Evolutionary conservation across 1,140 invertebrate species (phyloP).

Genomic region (Drosophila pectinifera): DNA sequence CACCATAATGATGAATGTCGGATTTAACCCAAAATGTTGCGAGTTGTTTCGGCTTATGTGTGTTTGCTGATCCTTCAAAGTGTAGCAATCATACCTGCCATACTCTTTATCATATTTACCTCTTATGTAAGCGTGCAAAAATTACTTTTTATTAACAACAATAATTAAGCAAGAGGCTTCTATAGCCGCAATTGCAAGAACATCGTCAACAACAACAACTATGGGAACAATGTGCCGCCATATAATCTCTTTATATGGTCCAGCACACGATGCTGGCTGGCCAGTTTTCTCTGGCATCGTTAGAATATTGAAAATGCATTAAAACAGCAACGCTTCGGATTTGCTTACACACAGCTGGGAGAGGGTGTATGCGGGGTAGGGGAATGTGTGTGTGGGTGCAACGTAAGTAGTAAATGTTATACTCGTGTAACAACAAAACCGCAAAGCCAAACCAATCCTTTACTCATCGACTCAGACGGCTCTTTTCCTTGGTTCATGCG

Average conservation of each 20-base stretch:
- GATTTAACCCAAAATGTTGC: not conserved
- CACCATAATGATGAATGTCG: conserved; percentile 6
- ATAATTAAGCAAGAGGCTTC: not conserved
- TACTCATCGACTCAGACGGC: conserved; percentile 10
- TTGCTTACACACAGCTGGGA: conserved; percentile 3
- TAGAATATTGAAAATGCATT: conserved; percentile 45
- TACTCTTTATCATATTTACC: conserved; percentile 3
- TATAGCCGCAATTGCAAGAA: conserved; percentile 10
- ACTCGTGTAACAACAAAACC: conserved; percentile 76
- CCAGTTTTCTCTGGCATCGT: conserved; percentile 24
- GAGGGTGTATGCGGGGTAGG: not conserved
- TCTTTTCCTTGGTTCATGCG: conserved; percentile 35
- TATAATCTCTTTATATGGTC: conserved; percentile 40
- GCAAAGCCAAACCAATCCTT: conserved; percentile 55
- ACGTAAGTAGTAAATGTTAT: conserved; percentile 72
- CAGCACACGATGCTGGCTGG: conserved; percentile 18
- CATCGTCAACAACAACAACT: conserved; percentile 21
- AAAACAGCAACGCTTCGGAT: conserved; percentile 27
- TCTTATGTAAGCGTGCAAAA: not conserved
- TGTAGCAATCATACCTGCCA: not conserved
- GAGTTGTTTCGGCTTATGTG: not conserved
- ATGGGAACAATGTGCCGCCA: not conserved
- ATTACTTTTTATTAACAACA: not conserved
- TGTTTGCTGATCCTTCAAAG: conserved; percentile 6
- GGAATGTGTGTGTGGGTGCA: not conserved